Base-by-base conservation (phyloP, 2,113 vertebrate species). In the Ariopsis seemanni region DNA sequence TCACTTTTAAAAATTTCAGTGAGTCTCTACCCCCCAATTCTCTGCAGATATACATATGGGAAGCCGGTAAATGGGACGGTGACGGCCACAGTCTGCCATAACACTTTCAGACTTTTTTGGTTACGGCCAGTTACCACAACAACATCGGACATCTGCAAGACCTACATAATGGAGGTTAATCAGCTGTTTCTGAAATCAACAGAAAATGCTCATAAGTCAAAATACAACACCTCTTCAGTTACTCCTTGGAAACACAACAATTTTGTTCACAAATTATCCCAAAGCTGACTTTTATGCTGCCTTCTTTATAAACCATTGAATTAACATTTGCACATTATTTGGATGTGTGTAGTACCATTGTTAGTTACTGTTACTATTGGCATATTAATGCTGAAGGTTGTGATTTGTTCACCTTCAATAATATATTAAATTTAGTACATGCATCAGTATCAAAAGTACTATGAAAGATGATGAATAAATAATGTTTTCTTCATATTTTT, bases 21-120 rank as follows among this genome's bases (percentile, higher is more conserved):
- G 34, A 42, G 34, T 42, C 34, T 42, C 34, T 42, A 42, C 34
- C 34, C 7, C 2, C 0, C 4, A 18, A 18, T 27, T 42, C 55
- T 81, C 86, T 89, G 8, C 72, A 96, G 95, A 85, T 96, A 95
- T 88, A 95, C 94, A 1, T 95, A 94, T 78, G 95, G 95, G 12
- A 95, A 95, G 87, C 94, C 95, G 25, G 94, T 95, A 25, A 0
- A 87, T 30, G 95, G 95, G 8, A 88, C 87, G 9, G 92, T 94
- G 17, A 93, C 72, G 27, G 90, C 84, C 0, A 57, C 10, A 34
- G 83, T 94, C 30, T 95, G 95, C 60, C 84, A 87, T 57, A 85
- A 71, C 0, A 5, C 30, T 4, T 1, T 25, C 14, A 4, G 0
- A 0, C 87, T 22, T 57, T 87, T 34, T 69, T 92, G 91, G 91